phyloP scores from a whole-genome alignment of 2,888 invertebrate genomes.

The Monoplex corrugatus region DNA sequence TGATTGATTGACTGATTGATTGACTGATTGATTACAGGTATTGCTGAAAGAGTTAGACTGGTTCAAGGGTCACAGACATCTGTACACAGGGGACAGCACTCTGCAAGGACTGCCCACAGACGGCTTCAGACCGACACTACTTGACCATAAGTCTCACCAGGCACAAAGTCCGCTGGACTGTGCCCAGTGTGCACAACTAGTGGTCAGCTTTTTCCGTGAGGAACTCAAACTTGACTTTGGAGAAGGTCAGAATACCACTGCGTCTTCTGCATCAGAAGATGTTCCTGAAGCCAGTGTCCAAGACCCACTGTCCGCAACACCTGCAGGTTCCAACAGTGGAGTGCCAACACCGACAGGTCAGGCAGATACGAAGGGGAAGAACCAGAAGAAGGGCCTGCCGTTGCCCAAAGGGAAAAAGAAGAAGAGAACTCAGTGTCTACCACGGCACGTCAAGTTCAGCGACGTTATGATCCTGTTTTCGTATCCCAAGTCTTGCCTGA shows the following conservation, averaged over 20 bases:
- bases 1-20: too few relatives aligned
- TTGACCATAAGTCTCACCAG: background rate
- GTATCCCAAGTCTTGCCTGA: constrained; percentile 2
- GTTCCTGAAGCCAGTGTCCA: too few relatives aligned
- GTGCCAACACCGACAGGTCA: too few relatives aligned
- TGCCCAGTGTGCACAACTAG: background rate
- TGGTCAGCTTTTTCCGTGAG: background rate
- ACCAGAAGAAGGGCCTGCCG: background rate
- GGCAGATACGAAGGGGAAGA: background rate
- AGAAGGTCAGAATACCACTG: background rate
- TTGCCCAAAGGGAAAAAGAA: background rate
- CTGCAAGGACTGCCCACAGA: constrained; percentile 26
- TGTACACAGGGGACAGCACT: constrained; percentile 17
- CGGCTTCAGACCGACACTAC: background rate
- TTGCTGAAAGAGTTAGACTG: background rate
- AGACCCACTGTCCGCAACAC: too few relatives aligned
- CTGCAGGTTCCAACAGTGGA: too few relatives aligned
- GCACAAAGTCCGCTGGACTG: constrained; percentile 16
- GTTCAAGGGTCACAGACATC: background rate
- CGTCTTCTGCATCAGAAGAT: too few relatives aligned
- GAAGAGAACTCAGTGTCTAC: background rate
- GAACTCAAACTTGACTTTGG: constrained; percentile 22
- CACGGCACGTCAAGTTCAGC: background rate
- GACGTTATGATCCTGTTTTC: constrained; percentile 7
- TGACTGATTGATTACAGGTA: constrained; percentile 6